phyloP scores from a whole-genome alignment of 2,797 vertebrate genomes.

The Acomys russatus region DNA sequence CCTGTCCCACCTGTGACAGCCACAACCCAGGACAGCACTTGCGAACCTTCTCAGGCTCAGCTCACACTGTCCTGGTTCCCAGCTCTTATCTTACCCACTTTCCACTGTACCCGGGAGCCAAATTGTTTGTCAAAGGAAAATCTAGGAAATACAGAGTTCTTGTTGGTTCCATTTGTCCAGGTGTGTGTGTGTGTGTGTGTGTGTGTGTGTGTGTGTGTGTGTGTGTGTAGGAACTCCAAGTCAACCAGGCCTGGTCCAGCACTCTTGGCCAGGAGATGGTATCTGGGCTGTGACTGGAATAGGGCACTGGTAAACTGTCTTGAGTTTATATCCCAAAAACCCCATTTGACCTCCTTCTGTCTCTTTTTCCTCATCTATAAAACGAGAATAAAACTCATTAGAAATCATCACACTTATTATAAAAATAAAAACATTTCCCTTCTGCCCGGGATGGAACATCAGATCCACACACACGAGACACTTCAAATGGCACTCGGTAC shows the following conservation, averaged over 20 bases:
- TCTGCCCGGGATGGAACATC: neutral
- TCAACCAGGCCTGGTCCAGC: neutral
- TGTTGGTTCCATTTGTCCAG: neutral
- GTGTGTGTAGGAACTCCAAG: neutral
- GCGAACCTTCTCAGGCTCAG: neutral
- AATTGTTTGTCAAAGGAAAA: constrained; percentile 14
- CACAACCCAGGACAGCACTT: neutral
- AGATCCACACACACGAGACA: neutral
- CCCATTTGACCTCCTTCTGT: neutral
- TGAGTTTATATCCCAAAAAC: neutral
- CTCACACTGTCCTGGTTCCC: too few species aligned
- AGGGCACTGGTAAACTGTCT: neutral
- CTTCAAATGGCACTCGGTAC: neutral
- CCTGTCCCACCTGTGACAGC: too few species aligned
- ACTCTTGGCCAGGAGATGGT: neutral
- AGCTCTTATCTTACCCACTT: neutral
- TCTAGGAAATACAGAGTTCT: constrained; percentile 19
- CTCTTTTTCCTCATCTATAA: constrained; percentile 11
- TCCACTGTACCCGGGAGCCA: neutral
- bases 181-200: neutral
- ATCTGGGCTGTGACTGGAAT: neutral
- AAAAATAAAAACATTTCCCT: constrained; percentile 43
- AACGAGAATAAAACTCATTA: constrained; percentile 24
- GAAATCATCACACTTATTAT: neutral
- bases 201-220: neutral